Base-by-base conservation (phyloP, 2,113 vertebrate genomes). In the Tricholaema leucomelas region DNA sequence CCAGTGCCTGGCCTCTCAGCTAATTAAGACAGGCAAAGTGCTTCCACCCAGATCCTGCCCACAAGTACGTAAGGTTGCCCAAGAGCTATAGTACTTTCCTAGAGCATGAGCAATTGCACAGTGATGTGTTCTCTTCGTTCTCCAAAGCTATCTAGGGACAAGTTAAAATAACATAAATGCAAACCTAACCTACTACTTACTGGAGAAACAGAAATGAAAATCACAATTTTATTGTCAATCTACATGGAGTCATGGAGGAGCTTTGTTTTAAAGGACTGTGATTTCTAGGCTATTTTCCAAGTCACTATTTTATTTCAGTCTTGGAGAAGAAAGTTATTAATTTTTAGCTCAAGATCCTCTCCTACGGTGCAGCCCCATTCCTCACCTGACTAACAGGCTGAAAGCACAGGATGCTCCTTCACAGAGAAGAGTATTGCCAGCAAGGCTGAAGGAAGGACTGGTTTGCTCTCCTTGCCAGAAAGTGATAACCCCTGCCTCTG, bases 341-440 rank as follows among this genome's bases (percentile, higher is more conserved):
- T 15, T 52, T 65, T 74, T 31, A 79, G 64, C 8, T 30, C 46
- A 9, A 10, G 46, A 85, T 5, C 33, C 33, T 81, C 5, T 7
- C 40, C 9, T 36, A 1, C 15, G 18, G 44, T 21, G 25, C 85
- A 73, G 72, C 10, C 11, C 2, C 3, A 14, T 38, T 71, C 48
- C 61, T 63, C 1, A 5, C 15, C 46, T 4, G 4, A 23, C 1
- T 1, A n/a, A 33, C 27, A 25, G n/a, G 20, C 36, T 30, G n/a
- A 67, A 35, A 31, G 21, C 6, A 2, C 30, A 63, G 44, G 48
- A 65, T 18, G 30, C 9, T 21, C 44, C 33, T 66, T 63, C 66
- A 5, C 21, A 72, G 10, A 17, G 24, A 30, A 13, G 54, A 64
- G 8, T 4, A 33, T 16, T 56, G 70, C 56, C 56, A 28, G 35